Percentiles rank a stretch among this genome's conserved stretches.
Conservation (phyloP, 2,888 invertebrate species). For the Aquatica leii region DNA sequence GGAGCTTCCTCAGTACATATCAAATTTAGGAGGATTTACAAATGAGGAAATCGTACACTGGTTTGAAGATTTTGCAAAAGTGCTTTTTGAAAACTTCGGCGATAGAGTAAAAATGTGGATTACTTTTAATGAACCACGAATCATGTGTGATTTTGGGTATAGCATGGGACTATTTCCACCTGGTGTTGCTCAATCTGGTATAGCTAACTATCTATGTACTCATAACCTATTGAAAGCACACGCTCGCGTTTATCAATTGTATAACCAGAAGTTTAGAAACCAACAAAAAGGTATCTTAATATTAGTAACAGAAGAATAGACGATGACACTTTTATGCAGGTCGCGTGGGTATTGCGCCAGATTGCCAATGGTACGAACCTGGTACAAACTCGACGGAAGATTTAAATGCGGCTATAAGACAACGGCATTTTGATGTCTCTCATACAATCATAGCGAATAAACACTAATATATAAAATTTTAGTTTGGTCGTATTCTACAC, state of each 20-base stretch:
- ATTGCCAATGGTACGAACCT: constrained; percentile 64
- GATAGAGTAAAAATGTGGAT: constrained; percentile 40
- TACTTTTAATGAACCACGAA: constrained; percentile 42
- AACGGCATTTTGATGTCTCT: constrained; percentile 64
- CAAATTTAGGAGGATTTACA: constrained; percentile 71
- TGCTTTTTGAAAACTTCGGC: constrained; percentile 32
- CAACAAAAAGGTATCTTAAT: constrained; percentile 16
- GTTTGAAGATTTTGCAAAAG: constrained; percentile 64
- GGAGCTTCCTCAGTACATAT: constrained; percentile 48
- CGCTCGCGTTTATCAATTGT: constrained; percentile 22
- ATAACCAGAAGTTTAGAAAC: constrained; percentile 52
- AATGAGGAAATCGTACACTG: constrained; percentile 66
- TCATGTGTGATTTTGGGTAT: constrained; percentile 34
- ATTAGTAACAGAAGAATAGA: background rate
- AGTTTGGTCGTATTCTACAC: constrained; percentile 73
- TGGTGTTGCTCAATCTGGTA: constrained; percentile 18
- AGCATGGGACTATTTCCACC: constrained; percentile 17
- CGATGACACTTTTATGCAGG: constrained; percentile 53
- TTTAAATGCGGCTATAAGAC: constrained; percentile 61
- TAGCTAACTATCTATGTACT: constrained; percentile 24
- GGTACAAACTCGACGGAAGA: constrained; percentile 61
- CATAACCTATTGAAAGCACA: constrained; percentile 25
- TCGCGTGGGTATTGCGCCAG: constrained; percentile 64
- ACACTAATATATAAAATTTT: too few relatives aligned
- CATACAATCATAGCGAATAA: too few relatives aligned